These are phyloP conservation scores for Drosophila nr. perissopoda DNA, from an alignment of 2,888 invertebrate genomes.

Conservation along the genomic window DNA sequence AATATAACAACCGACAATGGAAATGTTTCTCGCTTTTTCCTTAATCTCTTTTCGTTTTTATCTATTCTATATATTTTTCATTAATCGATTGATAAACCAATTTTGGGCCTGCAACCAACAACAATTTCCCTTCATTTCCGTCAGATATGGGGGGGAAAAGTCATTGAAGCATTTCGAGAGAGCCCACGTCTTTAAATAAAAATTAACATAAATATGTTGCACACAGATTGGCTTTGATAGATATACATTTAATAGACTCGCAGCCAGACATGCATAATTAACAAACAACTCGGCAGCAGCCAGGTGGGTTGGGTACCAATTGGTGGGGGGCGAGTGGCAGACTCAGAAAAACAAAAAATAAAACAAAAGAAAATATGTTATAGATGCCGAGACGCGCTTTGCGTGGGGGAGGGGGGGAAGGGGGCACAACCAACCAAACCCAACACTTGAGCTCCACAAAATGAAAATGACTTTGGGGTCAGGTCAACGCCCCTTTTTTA, in stretches of 20 bases:
- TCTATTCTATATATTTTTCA: conserved; percentile 17
- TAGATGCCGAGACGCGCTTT: conserved; percentile 1
- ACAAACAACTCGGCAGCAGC: conserved; percentile 25
- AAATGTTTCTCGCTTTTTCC: conserved; percentile 28
- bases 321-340: conserved; percentile 2
- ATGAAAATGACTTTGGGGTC: conserved; percentile 41
- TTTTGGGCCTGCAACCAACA: conserved; percentile 43
- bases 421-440: neutral
- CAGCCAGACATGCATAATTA: conserved; percentile 57
- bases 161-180: conserved; percentile 49
- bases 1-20: conserved; percentile 26
- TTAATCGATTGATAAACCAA: conserved; percentile 71
- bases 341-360: conserved; percentile 4
- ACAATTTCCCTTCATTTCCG: conserved; percentile 45
- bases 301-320: conserved; percentile 46
- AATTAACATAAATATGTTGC: conserved; percentile 74
- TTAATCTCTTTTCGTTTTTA: conserved; percentile 14
- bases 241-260: conserved; percentile 42
- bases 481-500: conserved; percentile 62
- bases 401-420: conserved; percentile 44
- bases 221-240: conserved; percentile 54
- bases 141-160: conserved; percentile 29
- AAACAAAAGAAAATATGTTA: neutral
- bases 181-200: conserved; percentile 43
- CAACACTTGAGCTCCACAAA: conserved; percentile 31